These are phyloP conservation scores for Semnopithecus entellus DNA, from an alignment of 2,113 vertebrate species.

Conservation along the genomic window DNA sequence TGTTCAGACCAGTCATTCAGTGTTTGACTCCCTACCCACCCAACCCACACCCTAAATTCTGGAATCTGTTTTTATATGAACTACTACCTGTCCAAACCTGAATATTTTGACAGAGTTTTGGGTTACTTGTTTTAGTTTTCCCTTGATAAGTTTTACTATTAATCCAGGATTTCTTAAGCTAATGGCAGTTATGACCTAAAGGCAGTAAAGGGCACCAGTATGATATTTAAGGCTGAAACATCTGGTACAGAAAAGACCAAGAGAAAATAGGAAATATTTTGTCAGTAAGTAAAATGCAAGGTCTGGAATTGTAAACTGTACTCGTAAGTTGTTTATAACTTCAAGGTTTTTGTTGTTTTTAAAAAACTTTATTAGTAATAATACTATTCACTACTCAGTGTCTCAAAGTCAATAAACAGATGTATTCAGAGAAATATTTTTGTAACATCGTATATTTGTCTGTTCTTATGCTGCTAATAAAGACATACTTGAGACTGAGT, in stretches of 20 bases:
- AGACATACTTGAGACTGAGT: no score
- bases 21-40: neutral
- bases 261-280: neutral
- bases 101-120: conserved; percentile 54
- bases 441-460: neutral
- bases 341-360: neutral
- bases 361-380: neutral
- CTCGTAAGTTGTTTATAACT: neutral
- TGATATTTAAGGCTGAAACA: neutral
- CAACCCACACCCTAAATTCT: neutral
- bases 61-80: conserved; percentile 49
- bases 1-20: conserved; percentile 68
- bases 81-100: conserved; percentile 8
- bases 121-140: conserved; percentile 25
- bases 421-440: neutral
- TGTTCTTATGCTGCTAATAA: no score
- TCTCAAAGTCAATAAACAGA: neutral
- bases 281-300: neutral
- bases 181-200: conserved; percentile 13
- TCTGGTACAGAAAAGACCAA: neutral
- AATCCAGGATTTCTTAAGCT: neutral
- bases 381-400: neutral
- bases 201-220: neutral
- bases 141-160: conserved; percentile 50
- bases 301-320: neutral